Evolutionary conservation across 1,140 invertebrate species (phyloP), one percentile per base, ranked within the genome.

Genomic region (Tetramorium alpestre): DNA sequence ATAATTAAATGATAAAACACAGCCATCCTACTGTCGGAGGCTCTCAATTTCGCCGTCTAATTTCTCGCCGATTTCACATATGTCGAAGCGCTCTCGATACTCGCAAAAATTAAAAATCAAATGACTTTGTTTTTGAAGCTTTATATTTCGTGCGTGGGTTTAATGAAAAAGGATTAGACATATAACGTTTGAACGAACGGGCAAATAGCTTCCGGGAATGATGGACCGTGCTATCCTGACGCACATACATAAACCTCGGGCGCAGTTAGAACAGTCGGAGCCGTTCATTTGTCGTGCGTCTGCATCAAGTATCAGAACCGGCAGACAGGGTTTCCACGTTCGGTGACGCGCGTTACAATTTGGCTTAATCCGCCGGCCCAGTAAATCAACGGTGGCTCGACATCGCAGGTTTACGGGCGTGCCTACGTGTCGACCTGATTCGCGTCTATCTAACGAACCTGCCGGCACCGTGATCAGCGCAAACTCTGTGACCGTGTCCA

Each of bases 401-500:
- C 80, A 49, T 73, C 69, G 69, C 69, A 75, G 80, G 69, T 84
- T 84, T 75, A 84, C 80, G 54, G 67, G 69, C 67, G 69, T 82
- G 80, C 54, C 78, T 82, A 82, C 54, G 80, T 82, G 80, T 75
- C 69, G 80, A 75, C 80, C 80, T 84, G 80, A 84, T 84, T 84
- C 80, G 56, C 80, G 80, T 84, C 80, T 25, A 73, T 84, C 80
- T 84, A 84, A 84, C 85, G 85, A 81, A 81, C 62, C 62, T 78
- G 49, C 58, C 25, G 33, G 33, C 6, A 18, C 25, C 69, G 54
- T 75, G 69, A 84, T 84, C 80, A 75, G 41, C 25, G 80, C 78
- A 70, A 81, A 70, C 22, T 41, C 64, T 60, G 41, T 47, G 80
- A 38, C 69, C 18, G 54, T 73, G 28, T 62, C 47, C 44, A 28